Conservation (phyloP, 2,888 invertebrate genomes). For the Ganaspis brasiliensis region DNA sequence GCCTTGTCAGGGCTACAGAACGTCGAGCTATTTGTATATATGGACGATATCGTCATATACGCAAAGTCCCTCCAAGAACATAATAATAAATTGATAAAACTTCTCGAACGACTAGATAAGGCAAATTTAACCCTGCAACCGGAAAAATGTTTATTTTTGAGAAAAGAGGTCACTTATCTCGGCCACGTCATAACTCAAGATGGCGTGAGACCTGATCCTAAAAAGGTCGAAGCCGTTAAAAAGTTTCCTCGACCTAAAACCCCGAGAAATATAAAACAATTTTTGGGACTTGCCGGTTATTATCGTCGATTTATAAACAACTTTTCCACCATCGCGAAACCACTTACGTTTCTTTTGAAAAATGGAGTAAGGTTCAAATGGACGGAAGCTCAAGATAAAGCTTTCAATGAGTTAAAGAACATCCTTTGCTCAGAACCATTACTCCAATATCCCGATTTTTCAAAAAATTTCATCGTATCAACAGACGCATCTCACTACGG, state of each 20-base stretch:
- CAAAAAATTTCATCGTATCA: slow-evolving; percentile 51
- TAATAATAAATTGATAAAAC: not conserved
- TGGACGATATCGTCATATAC: not conserved
- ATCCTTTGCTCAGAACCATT: slow-evolving; percentile 62
- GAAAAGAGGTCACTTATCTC: not conserved
- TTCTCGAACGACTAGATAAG: not conserved
- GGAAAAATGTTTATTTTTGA: not conserved
- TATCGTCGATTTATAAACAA: slow-evolving; percentile 61
- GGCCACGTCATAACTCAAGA: not conserved
- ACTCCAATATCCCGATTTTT: slow-evolving; percentile 74
- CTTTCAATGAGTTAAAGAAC: slow-evolving; percentile 48
- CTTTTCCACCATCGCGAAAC: slow-evolving; percentile 61
- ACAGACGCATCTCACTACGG: slow-evolving; percentile 51
- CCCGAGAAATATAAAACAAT: slow-evolving; percentile 37
- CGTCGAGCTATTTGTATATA: not conserved
- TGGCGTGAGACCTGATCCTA: slow-evolving; percentile 5
- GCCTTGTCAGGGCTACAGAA: not conserved
- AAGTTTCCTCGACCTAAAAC: slow-evolving; percentile 19
- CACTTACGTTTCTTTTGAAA: slow-evolving; percentile 56
- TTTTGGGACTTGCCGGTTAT: slow-evolving; percentile 60
- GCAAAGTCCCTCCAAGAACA: not conserved
- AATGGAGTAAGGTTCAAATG: slow-evolving; percentile 50
- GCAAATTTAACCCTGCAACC: slow-evolving; percentile 1
- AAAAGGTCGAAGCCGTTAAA: slow-evolving; percentile 27
- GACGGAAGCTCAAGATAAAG: slow-evolving; percentile 42